These are phyloP conservation scores for Nemapogon koenigi DNA, from an alignment of 2,888 invertebrate species.

Conservation along the genomic window DNA sequence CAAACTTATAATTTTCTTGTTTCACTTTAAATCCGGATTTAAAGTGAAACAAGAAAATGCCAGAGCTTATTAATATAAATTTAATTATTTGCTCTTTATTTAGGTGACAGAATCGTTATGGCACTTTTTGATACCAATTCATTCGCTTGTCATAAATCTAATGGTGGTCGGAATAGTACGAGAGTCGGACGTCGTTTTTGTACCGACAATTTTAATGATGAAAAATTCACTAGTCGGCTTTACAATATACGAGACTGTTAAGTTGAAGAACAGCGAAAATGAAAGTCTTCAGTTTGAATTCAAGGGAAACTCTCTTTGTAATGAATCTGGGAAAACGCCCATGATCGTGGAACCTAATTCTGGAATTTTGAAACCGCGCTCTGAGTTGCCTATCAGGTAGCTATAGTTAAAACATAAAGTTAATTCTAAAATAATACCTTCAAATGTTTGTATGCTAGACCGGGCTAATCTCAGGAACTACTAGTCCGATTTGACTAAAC, in stretches of 20 bases:
- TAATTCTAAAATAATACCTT: too few species aligned
- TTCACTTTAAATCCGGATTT: too few species aligned
- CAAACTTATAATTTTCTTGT: too few species aligned
- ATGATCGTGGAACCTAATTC: slow-evolving; percentile 53
- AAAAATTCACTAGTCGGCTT: slow-evolving; percentile 68
- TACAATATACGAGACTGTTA: slow-evolving; percentile 40
- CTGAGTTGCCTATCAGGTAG: slow-evolving; percentile 60
- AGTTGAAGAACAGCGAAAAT: slow-evolving; percentile 62
- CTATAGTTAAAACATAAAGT: too few species aligned
- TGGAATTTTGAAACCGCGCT: slow-evolving; percentile 51
- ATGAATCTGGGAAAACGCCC: slow-evolving; percentile 58
- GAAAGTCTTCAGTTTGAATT: slow-evolving; percentile 57
- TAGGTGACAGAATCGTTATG: slow-evolving; percentile 70
- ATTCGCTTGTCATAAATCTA: slow-evolving; percentile 60
- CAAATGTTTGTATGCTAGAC: too few species aligned
- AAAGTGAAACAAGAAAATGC: too few species aligned
- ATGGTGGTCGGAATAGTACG: slow-evolving; percentile 68
- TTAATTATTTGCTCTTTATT: slow-evolving; percentile 14
- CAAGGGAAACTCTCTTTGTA: slow-evolving; percentile 56
- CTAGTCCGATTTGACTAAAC: too few species aligned
- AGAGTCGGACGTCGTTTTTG: slow-evolving; percentile 69
- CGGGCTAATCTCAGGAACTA: too few species aligned
- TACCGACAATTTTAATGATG: slow-evolving; percentile 64
- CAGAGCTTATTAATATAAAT: too few species aligned
- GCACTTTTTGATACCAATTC: slow-evolving; percentile 66